Base-by-base conservation (phyloP, 2,797 vertebrate species). In the Rhinella marina region DNA sequence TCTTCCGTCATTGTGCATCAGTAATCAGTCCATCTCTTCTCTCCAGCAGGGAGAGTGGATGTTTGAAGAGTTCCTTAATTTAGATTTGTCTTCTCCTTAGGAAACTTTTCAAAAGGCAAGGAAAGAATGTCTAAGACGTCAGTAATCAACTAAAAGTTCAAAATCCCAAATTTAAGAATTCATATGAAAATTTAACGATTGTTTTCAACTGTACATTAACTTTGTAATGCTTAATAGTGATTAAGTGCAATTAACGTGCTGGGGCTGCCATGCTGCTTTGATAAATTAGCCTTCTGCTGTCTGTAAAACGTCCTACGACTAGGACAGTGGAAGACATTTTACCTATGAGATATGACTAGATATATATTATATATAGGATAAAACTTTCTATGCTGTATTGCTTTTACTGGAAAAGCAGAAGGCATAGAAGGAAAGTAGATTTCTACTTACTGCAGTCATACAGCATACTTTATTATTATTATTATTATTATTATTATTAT, bases 1-100 rank as follows among this genome's bases (percentile, higher is more conserved):
- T 73, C 68, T 84, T 27, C 82, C 59, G 48, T 84, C 78, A 41
- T 61, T 48, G 79, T 59, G 16, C 29, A 81, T 81, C 70, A 62
- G 70, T 75, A 76, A 75, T 75, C 23, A n/a, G 72, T 29, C 32
- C 32, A 27, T 62, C 70, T 62, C 56, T 61, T 75, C 50, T n/a
- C 73, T 57, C 25, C 19, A 76, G 32, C 56, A n/a, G 29, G 12
- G 27, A 73, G 27, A 29, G 14, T 56, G 11, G 41, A 73, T 68
- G n/a, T 68, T 68, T 70, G 14, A 54, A 41, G 29, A 56, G 27
- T 23, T 72, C 4, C 52, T 70, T 72, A 23, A 57, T 56, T 48
- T 61, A 64, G 13, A 23, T 50, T 82, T 13, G 27, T 14, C n/a
- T 52, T 82, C 50, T 54, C 62, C 62, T 66, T 68, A 25, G 81